Conservation (phyloP, 2,113 vertebrate genomes). For the Ageneiosus marmoratus region DNA sequence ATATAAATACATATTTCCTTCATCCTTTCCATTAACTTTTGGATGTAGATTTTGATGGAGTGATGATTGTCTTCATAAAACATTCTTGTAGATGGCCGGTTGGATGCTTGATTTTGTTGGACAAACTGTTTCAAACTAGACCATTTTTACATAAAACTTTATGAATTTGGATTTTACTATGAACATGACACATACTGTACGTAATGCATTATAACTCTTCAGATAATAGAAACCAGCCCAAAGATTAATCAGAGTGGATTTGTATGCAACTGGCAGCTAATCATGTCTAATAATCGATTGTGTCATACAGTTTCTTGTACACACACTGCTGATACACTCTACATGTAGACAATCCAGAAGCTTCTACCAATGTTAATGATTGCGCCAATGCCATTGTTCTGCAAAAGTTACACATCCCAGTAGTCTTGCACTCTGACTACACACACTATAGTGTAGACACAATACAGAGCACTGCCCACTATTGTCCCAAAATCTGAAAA, state of each 20-base stretch:
- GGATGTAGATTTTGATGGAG: constrained; percentile 78
- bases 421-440: constrained; percentile 20
- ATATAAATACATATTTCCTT: constrained; percentile 72
- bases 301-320: constrained; percentile 39
- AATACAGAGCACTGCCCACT: constrained; percentile 31
- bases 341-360: constrained; percentile 66
- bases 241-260: constrained; percentile 40
- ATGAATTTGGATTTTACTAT: constrained; percentile 18
- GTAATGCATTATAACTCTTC: neutral
- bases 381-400: neutral
- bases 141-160: neutral
- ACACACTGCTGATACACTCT: constrained; percentile 50
- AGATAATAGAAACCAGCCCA: constrained; percentile 23
- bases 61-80: constrained; percentile 76
- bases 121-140: constrained; percentile 67
- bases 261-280: constrained; percentile 56
- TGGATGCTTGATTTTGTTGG: constrained; percentile 75
- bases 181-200: neutral
- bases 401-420: neutral
- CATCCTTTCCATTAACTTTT: constrained; percentile 70
- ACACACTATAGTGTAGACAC: neutral
- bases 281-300: constrained; percentile 55
- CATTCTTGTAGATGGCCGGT: constrained; percentile 69
- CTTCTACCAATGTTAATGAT: constrained; percentile 43
- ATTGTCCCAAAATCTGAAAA: constrained; percentile 4